Base-by-base conservation (phyloP, 2,113 vertebrate genomes). In the Chloropsis cyanopogon region DNA sequence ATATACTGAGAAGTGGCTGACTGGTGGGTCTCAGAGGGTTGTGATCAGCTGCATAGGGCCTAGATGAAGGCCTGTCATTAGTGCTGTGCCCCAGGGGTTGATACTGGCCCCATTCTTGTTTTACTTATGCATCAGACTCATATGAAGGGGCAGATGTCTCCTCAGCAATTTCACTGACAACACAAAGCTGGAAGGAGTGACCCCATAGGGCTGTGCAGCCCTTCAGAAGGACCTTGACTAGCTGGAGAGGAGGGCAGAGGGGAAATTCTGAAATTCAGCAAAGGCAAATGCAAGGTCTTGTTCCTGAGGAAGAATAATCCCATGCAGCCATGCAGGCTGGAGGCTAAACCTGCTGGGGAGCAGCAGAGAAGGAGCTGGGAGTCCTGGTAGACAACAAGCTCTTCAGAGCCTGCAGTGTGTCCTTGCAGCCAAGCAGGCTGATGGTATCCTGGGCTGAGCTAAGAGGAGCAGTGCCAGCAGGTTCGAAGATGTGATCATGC, bases 391-490 rank as follows among this genome's bases (percentile, higher is more conserved):
- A 26, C 17, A 53, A 9, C 5, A 35, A 29, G 10, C 11, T 66
- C 9, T 24, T 7, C 16, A 17, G 13, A 66, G 25, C 25, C 52
- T 76, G 24, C 20, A 41, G 24, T 42, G 50, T 8, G 24, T 29
- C 24, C 50, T 41, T n/a, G 29, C 14, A 39, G 21, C 31, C 44
- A 44, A 42, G 82, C 14, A 66, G 31, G 16, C 12, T 1, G 4
- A 23, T 31, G 10, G 12, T 6, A 9, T 41, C 31, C 11, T 42
- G 25, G 20, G 9, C 5, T 37, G 11, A 4, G 14, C 22, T 37
- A 0, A 1, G 33, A 68, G 49, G 13, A 77, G 3, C 31, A 50
- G 0, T 31, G 8, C 6, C 44, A 59, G 33, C 25, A 60, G 22
- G 21, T 2, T 10, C 2, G 8, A 20, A 14, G 26, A 50, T 12